A percentile compares a stretch with the other conserved stretches of the same genome.
Conservation (phyloP, 2,888 invertebrate genomes). For the Caenorhabditis sp. region DNA sequence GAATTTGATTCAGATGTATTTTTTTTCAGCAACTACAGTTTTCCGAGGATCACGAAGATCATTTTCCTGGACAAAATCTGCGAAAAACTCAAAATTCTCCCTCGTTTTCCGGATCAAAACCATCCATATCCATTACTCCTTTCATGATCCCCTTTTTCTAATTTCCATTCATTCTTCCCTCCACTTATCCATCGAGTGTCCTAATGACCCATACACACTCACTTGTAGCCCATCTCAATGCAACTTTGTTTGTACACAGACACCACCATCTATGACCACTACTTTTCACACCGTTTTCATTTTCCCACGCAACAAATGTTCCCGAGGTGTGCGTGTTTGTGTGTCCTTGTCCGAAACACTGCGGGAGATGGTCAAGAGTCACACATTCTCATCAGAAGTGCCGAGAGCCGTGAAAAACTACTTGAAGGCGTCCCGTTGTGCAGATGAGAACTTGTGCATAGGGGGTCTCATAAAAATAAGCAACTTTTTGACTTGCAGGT, state of each 20-base stretch:
- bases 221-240: slow-evolving; percentile 19
- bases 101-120: background rate
- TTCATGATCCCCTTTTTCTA: background rate
- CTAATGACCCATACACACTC: slow-evolving; percentile 39
- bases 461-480: background rate
- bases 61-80: no score
- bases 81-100: background rate
- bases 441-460: background rate
- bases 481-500: no score
- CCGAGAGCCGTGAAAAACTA: background rate
- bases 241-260: slow-evolving; percentile 35
- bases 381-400: slow-evolving; percentile 4
- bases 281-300: slow-evolving; percentile 38
- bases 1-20: no score
- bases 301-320: slow-evolving; percentile 22
- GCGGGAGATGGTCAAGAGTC: slow-evolving; percentile 27
- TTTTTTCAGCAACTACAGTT: no score
- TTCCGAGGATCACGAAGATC: no score
- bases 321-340: no score
- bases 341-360: slow-evolving; percentile 20
- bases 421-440: slow-evolving; percentile 14
- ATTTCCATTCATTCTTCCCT: background rate
- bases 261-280: background rate
- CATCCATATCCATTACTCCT: slow-evolving; percentile 18
- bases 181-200: slow-evolving; percentile 13